Evolutionary conservation across 2,113 vertebrate species (phyloP), one percentile per base, ranked within the genome.

Genomic region (Zapornia atra): DNA sequence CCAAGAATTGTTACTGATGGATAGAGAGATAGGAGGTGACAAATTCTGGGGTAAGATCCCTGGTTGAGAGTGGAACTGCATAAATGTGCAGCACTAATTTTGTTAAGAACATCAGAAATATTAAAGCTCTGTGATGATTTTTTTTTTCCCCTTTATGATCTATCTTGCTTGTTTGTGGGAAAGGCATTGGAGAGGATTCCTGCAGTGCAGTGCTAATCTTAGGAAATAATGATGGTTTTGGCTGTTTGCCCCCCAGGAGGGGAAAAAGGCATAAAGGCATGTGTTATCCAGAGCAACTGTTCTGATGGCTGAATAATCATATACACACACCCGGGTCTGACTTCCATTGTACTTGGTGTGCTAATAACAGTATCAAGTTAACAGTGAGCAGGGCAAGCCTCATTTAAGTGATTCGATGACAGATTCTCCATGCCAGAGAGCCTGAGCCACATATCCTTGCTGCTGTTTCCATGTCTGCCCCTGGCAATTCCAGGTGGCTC

Each of bases 151-250:
- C 64, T 90, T 71, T 59, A 36, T 70, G 53, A 73, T 59, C 42
- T 40, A 86, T 91, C 54, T 82, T 90, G 46, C 11, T 84, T 93
- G 65, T 91, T 92, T 84, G 31, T 86, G 71, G 31, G 24, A 64
- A 71, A 82, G 51, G 50, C 65, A 85, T 82, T 81, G 79, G 51
- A 95, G 76, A 82, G 76, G 68, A 25, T 79, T 95, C 92, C 83
- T 89, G 91, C 12, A 12, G 90, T 82, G 92, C 65, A 70, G 24
- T 71, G 56, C 88, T 94, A 71, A 79, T 89, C 91, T 91, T 89
- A 79, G 61, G 69, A 89, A 75, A 79, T 89, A 96, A 87, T 78
- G 69, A 86, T 87, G 34, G 65, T 11, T 92, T 94, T 87, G 77
- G 53, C 78, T 87, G 59, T 75, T 89, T 92, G 53, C 69, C 89